Evolutionary conservation across 2,888 invertebrate genomes (phyloP), one percentile per base, ranked within the genome.

Genomic region (Eubasilissa splendida): DNA sequence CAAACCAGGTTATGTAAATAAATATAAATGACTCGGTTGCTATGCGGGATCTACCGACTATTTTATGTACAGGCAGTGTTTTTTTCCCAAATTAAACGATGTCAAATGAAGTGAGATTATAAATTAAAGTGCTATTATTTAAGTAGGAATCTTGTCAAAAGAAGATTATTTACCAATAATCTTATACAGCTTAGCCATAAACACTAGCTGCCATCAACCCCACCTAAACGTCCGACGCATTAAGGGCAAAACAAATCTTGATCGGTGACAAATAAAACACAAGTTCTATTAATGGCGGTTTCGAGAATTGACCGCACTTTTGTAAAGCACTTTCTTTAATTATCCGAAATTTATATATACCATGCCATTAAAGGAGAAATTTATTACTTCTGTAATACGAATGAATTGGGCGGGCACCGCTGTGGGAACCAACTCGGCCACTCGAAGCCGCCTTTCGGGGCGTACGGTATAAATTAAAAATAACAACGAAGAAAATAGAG

Each of bases 321-420:
- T 31, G 33, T 71, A 73, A 56, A 63, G 50, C 70, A 42, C 58
- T 75, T 75, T 79, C 52, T 80, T 77, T 77, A 66, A 66, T 77
- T 77, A 58, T 58, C 58, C 58, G 10, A 22, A 74, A 66, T 75
- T n/a, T 71, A 71, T 76, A 63, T 71, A 54, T 53, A 60, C 54
- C 52, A 73, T 71, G 56, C 58, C 63, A 65, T 76, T 70, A 56
- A 50, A 59, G 54, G 60, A 66, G 52, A 65, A 82, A 82, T 80
- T 82, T 82, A 82, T 82, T 63, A 66, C 77, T 9, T 31, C 76
- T 60, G 58, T 77, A 80, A 80, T 82, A 77, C 65, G 77, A 82
- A 80, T 74, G 80, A 77, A 82, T 82, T 80, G 77, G 70, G 59
- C 77, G 74, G 77, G 75, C 80, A 77, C 77, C 70, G 75, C 60